A percentile compares a stretch with the other conserved stretches of the same genome.
phyloP scores from a whole-genome alignment of 2,113 vertebrate genomes.

The Prunella himalayana region DNA sequence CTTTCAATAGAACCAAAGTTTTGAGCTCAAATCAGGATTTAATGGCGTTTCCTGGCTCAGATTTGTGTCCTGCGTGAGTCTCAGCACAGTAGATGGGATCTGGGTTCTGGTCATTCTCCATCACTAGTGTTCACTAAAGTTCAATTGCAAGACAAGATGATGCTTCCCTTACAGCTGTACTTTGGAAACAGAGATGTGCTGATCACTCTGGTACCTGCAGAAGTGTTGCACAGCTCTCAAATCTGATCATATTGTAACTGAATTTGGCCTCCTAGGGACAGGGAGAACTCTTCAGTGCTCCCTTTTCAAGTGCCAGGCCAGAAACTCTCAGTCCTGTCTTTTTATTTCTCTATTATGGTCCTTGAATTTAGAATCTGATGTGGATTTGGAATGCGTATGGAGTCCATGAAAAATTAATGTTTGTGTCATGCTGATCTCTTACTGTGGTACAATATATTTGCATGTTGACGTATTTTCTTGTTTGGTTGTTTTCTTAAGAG shows the following conservation, averaged over 20 bases:
- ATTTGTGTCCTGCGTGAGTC: neutral
- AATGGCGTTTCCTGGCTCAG: neutral
- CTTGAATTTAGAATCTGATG: neutral
- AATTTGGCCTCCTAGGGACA: neutral
- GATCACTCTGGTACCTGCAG: neutral
- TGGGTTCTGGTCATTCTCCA: neutral
- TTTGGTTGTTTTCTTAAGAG: constrained; percentile 6
- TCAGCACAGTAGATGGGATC: neutral
- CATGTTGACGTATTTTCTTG: neutral
- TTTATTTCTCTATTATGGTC: neutral
- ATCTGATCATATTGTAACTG: neutral
- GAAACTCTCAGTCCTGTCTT: neutral
- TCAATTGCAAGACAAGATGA: neutral
- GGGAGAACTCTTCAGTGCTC: neutral
- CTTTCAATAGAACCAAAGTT: neutral
- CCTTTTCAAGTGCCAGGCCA: neutral
- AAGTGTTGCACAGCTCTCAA: neutral
- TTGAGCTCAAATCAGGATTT: neutral
- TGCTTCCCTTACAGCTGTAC: neutral
- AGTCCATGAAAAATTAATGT: neutral
- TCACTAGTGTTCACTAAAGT: neutral
- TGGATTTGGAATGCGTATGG: neutral
- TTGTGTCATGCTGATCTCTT: neutral
- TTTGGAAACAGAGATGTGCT: neutral
- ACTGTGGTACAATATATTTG: neutral